phyloP scores from a whole-genome alignment of 1,140 invertebrate species.

The Drosophila prosaltans region DNA sequence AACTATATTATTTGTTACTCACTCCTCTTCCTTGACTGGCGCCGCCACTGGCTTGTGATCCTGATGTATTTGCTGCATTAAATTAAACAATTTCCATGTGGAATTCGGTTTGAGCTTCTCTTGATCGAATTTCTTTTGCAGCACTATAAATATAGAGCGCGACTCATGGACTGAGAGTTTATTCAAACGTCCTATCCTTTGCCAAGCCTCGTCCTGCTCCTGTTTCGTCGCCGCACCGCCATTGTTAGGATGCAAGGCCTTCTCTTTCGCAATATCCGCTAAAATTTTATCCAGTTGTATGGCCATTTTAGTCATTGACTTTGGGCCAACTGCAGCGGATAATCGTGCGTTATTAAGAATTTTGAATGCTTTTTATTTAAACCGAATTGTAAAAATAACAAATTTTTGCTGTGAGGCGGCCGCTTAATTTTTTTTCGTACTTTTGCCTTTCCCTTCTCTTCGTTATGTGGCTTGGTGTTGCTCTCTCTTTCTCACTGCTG shows the following conservation, averaged over 20 bases:
- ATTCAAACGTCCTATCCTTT: conserved; percentile 73
- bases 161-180: conserved; percentile 78
- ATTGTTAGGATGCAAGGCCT: conserved; percentile 75
- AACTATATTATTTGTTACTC: conserved; percentile 26
- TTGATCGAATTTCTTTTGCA: conserved; percentile 80
- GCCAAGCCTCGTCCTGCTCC: conserved; percentile 78
- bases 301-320: conserved; percentile 76
- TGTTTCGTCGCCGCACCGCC: conserved; percentile 59
- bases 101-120: conserved; percentile 74
- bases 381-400: conserved; percentile 25
- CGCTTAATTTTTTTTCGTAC: conserved; percentile 63
- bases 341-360: conserved; percentile 63
- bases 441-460: conserved; percentile 54
- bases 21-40: conserved; percentile 63
- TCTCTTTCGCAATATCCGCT: conserved; percentile 74
- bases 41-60: conserved; percentile 42
- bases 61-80: conserved; percentile 79
- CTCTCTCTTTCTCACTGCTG: conserved; percentile 25
- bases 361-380: conserved; percentile 53
- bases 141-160: conserved; percentile 79
- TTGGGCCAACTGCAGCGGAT: conserved; percentile 36
- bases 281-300: conserved; percentile 80
- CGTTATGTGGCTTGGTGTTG: conserved; percentile 28
- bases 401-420: conserved; percentile 28
- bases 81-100: conserved; percentile 71